Evolutionary conservation across 2,888 invertebrate genomes (phyloP).

Genomic region (Rotaria sp.): DNA sequence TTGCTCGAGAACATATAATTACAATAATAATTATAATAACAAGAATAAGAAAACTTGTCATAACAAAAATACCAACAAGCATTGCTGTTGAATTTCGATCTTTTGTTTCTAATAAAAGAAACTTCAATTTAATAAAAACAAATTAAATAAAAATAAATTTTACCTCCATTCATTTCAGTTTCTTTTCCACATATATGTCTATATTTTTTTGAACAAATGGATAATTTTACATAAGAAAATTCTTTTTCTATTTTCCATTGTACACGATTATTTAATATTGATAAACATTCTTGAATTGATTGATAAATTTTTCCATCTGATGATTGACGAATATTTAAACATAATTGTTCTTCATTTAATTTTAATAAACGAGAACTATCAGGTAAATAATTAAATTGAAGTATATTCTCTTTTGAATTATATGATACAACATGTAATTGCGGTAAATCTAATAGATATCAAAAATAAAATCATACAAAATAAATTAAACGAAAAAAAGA

Average conservation of each 20-base stretch:
- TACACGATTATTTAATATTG: neutral
- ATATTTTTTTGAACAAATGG: neutral
- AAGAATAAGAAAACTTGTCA: neutral
- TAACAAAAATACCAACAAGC: neutral
- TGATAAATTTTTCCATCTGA: neutral
- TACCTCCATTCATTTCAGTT: constrained; percentile 6
- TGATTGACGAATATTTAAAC: constrained; percentile 17
- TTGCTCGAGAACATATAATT: neutral
- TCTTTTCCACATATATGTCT: neutral
- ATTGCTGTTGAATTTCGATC: neutral
- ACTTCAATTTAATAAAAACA: neutral
- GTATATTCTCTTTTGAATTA: neutral
- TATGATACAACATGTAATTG: neutral
- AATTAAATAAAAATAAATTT: neutral
- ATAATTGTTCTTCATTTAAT: neutral
- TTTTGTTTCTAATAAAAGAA: neutral
- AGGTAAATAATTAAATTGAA: constrained; percentile 21
- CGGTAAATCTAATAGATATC: neutral
- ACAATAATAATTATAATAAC: neutral
- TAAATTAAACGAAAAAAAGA: neutral
- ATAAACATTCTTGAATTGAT: neutral
- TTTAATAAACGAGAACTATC: neutral
- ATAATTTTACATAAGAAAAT: neutral
- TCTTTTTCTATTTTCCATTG: neutral
- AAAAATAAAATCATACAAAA: neutral